A percentile compares a stretch with the other conserved stretches of the same genome.
These are phyloP conservation scores for Dione juno DNA, from an alignment of 2,888 invertebrate genomes.

Conservation along the genomic window DNA sequence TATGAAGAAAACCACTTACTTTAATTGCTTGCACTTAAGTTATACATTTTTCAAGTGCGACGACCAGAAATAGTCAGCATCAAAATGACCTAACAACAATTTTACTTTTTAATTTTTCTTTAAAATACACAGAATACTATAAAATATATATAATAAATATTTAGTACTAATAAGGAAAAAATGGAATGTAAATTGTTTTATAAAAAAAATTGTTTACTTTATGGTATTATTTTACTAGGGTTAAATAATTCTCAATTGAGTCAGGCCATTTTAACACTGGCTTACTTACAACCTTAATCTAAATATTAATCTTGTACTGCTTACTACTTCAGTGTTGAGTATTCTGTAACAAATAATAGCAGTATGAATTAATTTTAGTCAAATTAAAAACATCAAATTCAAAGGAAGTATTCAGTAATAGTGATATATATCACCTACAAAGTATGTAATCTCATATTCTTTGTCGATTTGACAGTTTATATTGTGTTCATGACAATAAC, in stretches of 20 bases:
- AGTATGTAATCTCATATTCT: too few relatives aligned
- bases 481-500: too few relatives aligned
- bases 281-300: neutral
- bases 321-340: neutral
- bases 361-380: neutral
- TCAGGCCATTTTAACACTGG: neutral
- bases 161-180: neutral
- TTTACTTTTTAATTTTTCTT: neutral
- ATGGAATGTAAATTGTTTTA: constrained; percentile 9
- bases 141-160: neutral
- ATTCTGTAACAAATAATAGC: neutral
- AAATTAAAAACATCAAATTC: neutral
- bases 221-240: neutral
- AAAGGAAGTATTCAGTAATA: neutral
- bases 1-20: neutral
- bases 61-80: neutral
- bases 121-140: neutral
- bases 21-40: neutral
- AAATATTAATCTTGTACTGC: neutral
- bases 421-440: too few relatives aligned
- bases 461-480: too few relatives aligned
- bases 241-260: neutral
- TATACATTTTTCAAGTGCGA: constrained; percentile 3
- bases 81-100: neutral
- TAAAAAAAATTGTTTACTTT: neutral